Evolutionary conservation across 2,888 invertebrate species (phyloP).

Genomic region (Pachymerium ferrugineum): DNA sequence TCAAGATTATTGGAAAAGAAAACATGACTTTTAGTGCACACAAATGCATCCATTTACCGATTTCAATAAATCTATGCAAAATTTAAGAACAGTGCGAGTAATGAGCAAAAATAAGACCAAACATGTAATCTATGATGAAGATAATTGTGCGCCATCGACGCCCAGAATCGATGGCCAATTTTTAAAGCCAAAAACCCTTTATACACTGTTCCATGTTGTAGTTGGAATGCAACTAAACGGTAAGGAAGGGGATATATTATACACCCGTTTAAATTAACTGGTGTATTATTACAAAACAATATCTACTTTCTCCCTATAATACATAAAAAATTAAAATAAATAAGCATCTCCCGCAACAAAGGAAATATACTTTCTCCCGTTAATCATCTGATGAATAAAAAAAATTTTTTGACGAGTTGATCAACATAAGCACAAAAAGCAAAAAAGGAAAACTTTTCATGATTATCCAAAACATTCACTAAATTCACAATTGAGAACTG

Average conservation of each 20-base stretch:
- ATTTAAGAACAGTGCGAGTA: no score
- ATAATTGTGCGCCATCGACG: no score
- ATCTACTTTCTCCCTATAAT: not conserved
- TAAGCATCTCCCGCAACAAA: not conserved
- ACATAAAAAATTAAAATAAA: not conserved
- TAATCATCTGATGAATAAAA: not conserved
- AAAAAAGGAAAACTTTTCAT: not conserved
- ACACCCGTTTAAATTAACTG: not conserved
- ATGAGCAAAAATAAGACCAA: no score
- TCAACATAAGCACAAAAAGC: no score
- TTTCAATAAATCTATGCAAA: no score
- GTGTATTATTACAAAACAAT: not conserved
- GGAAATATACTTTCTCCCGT: not conserved
- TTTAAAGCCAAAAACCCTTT: not conserved
- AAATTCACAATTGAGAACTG: conserved; percentile 4
- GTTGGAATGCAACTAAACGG: not conserved
- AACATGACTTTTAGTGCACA: no score
- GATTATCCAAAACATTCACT: conserved; percentile 7
- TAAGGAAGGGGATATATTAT: no score
- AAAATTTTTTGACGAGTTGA: not conserved
- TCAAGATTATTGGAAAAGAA: no score
- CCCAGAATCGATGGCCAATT: not conserved
- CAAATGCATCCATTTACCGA: no score
- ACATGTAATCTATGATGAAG: no score
- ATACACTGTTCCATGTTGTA: not conserved